Conservation (phyloP, 2,888 invertebrate genomes). For the Agonum fuliginosum region DNA sequence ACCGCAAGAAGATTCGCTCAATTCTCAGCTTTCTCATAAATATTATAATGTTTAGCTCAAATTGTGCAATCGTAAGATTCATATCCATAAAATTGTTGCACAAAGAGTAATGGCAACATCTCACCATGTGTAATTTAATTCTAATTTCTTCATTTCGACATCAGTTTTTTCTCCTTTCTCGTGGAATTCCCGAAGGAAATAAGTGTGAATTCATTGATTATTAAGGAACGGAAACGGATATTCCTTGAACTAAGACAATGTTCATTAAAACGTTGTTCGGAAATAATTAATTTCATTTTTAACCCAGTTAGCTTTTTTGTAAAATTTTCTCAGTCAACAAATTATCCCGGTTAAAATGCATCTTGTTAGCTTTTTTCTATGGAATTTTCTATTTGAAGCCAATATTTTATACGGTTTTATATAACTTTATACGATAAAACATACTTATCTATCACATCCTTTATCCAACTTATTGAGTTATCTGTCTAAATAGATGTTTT, state of each 20-base stretch:
- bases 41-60: not conserved
- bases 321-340: too few species aligned
- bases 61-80: not conserved
- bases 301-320: conserved; percentile 18
- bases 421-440: too few species aligned
- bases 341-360: too few species aligned
- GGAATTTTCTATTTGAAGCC: too few species aligned
- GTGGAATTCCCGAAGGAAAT: not conserved
- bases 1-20: not conserved
- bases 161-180: not conserved
- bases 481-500: too few species aligned
- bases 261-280: conserved; percentile 9
- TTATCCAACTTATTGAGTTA: too few species aligned
- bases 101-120: not conserved
- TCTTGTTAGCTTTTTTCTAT: too few species aligned
- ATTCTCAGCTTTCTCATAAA: not conserved
- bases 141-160: not conserved
- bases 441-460: too few species aligned
- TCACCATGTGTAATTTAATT: not conserved
- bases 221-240: conserved; percentile 27
- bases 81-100: not conserved
- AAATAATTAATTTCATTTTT: not conserved
- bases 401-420: too few species aligned
- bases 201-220: not conserved
- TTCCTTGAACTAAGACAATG: not conserved